Evolutionary conservation across 2,888 invertebrate genomes (phyloP).

Genomic region (Mechanitis mazaeus): DNA sequence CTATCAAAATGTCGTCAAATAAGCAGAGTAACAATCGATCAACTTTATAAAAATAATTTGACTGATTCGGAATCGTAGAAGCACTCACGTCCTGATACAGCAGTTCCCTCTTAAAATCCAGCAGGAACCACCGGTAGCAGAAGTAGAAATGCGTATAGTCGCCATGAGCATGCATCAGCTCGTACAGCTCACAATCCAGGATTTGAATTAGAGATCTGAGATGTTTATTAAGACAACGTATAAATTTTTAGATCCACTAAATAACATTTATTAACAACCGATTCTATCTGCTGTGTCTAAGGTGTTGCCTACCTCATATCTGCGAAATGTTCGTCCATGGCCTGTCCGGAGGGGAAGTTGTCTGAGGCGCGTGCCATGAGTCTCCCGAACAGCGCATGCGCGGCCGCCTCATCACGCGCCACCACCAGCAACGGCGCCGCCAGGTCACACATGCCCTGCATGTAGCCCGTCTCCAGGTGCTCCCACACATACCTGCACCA

Average conservation of each 20-base stretch:
- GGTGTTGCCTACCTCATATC: conserved; percentile 84
- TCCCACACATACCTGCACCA: conserved; percentile 94
- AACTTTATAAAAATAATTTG: no score
- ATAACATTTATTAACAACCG: no score
- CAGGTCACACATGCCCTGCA: conserved; percentile 98
- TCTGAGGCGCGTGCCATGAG: conserved; percentile 93
- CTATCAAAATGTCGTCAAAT: no score
- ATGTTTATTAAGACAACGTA: conserved; percentile 5
- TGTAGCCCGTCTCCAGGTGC: conserved; percentile 94
- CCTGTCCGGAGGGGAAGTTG: conserved; percentile 94
- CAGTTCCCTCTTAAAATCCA: conserved; percentile 96
- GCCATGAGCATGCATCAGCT: conserved; percentile 95
- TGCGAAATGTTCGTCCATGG: conserved; percentile 97
- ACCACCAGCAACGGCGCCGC: conserved; percentile 94
- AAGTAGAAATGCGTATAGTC: conserved; percentile 99
- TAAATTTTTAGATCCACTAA: no score
- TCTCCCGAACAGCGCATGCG: conserved; percentile 93
- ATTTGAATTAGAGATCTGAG: conserved; percentile 87
- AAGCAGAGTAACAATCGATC: no score
- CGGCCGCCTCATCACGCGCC: conserved; percentile 92
- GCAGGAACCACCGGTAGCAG: conserved; percentile 97
- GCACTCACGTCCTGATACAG: conserved; percentile 89
- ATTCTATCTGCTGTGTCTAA: no score
- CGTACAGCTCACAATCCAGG: conserved; percentile 94
- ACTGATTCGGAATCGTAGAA: neutral